Percentiles rank a stretch among this genome's conserved stretches.
phyloP scores from a whole-genome alignment of 2,888 invertebrate genomes.

The Escarpia spicata region DNA sequence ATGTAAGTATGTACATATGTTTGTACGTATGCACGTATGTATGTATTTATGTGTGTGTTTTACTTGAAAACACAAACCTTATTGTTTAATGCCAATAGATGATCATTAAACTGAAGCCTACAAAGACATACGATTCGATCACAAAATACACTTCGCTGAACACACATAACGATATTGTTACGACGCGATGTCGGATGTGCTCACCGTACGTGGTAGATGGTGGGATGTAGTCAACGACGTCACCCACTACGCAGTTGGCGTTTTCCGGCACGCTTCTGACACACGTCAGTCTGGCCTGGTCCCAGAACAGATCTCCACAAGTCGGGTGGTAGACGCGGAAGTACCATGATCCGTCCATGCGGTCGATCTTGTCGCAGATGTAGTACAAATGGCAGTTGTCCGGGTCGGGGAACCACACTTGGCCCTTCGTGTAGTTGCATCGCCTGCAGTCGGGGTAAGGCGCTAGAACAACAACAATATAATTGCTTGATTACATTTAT shows the following conservation, averaged over 20 bases:
- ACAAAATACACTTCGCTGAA: background rate
- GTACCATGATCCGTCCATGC: background rate
- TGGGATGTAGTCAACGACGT: background rate
- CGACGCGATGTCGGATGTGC: background rate
- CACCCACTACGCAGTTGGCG: background rate
- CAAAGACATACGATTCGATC: background rate
- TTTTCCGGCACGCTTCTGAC: background rate
- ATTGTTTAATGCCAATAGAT: no score
- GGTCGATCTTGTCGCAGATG: conserved; percentile 11
- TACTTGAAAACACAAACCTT: no score
- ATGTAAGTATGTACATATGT: no score
- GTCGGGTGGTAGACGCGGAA: conserved; percentile 16
- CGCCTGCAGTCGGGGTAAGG: background rate
- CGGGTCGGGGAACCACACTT: background rate
- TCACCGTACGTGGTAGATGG: background rate
- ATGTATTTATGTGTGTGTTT: no score
- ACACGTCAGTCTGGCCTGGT: conserved; percentile 2
- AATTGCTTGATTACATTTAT: background rate
- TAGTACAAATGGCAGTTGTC: background rate
- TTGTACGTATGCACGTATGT: no score
- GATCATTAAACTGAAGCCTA: background rate
- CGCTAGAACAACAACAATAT: background rate
- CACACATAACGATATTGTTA: background rate
- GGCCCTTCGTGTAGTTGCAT: conserved; percentile 4
- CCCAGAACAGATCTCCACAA: background rate